These are phyloP conservation scores for Gavia stellata DNA, from an alignment of 2,113 vertebrate species.

Conservation along the genomic window DNA sequence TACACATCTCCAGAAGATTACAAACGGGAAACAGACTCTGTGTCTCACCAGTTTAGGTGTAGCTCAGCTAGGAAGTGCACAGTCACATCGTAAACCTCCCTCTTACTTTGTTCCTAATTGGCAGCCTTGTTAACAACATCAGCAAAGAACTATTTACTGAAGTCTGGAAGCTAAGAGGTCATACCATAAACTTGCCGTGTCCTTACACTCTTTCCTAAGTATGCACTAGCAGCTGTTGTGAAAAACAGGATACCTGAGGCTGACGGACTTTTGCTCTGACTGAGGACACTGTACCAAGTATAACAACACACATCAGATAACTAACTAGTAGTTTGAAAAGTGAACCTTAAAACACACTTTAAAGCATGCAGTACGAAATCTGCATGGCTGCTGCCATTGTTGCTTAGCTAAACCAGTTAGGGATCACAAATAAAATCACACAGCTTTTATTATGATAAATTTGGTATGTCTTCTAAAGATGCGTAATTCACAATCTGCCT, in stretches of 20 bases:
- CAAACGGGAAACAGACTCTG: neutral
- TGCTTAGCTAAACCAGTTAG: neutral
- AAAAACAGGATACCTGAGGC: neutral
- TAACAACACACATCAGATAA: neutral
- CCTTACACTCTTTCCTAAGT: neutral
- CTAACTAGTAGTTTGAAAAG: neutral
- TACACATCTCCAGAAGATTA: neutral
- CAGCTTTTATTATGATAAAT: neutral
- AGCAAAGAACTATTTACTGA: conserved; percentile 2
- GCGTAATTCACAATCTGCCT: neutral
- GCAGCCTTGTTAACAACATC: conserved; percentile 29
- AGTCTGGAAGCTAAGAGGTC: neutral
- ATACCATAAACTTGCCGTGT: neutral
- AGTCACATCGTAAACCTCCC: conserved; percentile 13
- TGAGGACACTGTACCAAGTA: neutral
- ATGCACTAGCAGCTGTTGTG: neutral
- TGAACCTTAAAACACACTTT: neutral
- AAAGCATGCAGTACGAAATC: neutral
- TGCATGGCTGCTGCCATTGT: neutral
- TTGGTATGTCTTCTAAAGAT: neutral
- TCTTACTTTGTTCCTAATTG: conserved; percentile 11
- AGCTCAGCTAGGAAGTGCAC: conserved; percentile 21
- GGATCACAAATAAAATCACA: neutral
- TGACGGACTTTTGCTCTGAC: neutral
- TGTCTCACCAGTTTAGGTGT: conserved; percentile 4